These are phyloP conservation scores for Drosophila suboccidentalis DNA, from an alignment of 2,888 invertebrate genomes.

Conservation along the genomic window DNA sequence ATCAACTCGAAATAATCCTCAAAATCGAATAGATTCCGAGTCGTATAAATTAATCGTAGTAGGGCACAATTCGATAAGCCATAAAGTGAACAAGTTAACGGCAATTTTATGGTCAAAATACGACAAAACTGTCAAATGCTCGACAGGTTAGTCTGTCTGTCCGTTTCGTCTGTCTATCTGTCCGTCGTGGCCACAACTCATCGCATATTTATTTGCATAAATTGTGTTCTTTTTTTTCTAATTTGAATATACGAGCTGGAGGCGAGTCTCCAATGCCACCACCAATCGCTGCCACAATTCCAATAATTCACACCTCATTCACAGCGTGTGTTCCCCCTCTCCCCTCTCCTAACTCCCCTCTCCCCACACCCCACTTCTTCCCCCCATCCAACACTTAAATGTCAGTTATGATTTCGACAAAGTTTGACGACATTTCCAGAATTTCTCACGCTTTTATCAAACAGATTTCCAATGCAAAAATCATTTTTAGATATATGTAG, in stretches of 20 bases:
- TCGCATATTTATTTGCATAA: slow-evolving; percentile 72
- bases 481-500: slow-evolving; percentile 17
- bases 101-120: slow-evolving; percentile 67
- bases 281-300: slow-evolving; percentile 33
- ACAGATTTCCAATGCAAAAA: slow-evolving; percentile 61
- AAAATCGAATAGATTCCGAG: slow-evolving; percentile 7
- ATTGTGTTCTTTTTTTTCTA: slow-evolving; percentile 58
- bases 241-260: slow-evolving; percentile 69
- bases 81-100: slow-evolving; percentile 73
- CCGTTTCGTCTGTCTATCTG: background rate
- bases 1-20: background rate
- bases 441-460: slow-evolving; percentile 71
- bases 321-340: slow-evolving; percentile 38
- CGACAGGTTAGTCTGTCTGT: slow-evolving; percentile 33
- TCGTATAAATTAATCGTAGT: slow-evolving; percentile 13
- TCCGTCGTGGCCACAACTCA: slow-evolving; percentile 24
- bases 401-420: slow-evolving; percentile 48
- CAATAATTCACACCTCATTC: slow-evolving; percentile 78
- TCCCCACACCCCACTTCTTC: background rate
- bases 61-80: slow-evolving; percentile 36
- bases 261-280: slow-evolving; percentile 33
- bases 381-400: slow-evolving; percentile 35
- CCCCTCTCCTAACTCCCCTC: background rate
- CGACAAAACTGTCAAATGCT: slow-evolving; percentile 72
- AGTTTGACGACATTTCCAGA: slow-evolving; percentile 34